Evolutionary conservation across 2,113 vertebrate genomes (phyloP).

Genomic region (Rhagologus leucostigma): DNA sequence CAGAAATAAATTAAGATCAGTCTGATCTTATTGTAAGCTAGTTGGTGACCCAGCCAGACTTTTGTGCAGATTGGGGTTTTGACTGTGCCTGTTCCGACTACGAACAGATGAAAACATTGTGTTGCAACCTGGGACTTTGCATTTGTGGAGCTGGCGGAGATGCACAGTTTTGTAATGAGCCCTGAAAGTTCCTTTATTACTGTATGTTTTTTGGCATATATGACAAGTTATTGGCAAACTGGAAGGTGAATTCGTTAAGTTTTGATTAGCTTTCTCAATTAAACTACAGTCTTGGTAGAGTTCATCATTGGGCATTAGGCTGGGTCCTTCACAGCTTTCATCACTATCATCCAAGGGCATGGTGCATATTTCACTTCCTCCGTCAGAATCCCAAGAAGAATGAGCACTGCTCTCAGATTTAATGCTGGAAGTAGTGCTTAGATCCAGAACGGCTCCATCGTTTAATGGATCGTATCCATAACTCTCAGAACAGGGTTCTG

Average conservation of each 20-base stretch:
- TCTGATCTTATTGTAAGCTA: slow-evolving; percentile 55
- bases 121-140: slow-evolving; percentile 91
- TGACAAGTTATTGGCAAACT: slow-evolving; percentile 90
- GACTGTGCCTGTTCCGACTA: slow-evolving; percentile 94
- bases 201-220: slow-evolving; percentile 93
- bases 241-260: slow-evolving; percentile 68
- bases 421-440: slow-evolving; percentile 86
- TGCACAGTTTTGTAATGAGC: slow-evolving; percentile 98
- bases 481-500: slow-evolving; percentile 67
- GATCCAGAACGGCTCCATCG: slow-evolving; percentile 85
- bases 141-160: slow-evolving; percentile 92
- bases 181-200: slow-evolving; percentile 95
- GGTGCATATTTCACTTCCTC: slow-evolving; percentile 83
- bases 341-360: slow-evolving; percentile 85
- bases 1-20: slow-evolving; percentile 5
- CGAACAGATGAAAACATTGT: slow-evolving; percentile 94
- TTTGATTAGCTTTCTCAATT: slow-evolving; percentile 73
- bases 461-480: slow-evolving; percentile 58
- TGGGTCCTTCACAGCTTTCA: slow-evolving; percentile 82
- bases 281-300: slow-evolving; percentile 68
- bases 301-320: slow-evolving; percentile 68
- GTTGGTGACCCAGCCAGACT: slow-evolving; percentile 75
- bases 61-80: slow-evolving; percentile 95
- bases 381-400: slow-evolving; percentile 92
- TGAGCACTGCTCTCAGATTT: slow-evolving; percentile 79